A percentile compares a stretch with the other conserved stretches of the same genome.
phyloP scores from a whole-genome alignment of 2,113 vertebrate genomes.

The Chloebia gouldiae region DNA sequence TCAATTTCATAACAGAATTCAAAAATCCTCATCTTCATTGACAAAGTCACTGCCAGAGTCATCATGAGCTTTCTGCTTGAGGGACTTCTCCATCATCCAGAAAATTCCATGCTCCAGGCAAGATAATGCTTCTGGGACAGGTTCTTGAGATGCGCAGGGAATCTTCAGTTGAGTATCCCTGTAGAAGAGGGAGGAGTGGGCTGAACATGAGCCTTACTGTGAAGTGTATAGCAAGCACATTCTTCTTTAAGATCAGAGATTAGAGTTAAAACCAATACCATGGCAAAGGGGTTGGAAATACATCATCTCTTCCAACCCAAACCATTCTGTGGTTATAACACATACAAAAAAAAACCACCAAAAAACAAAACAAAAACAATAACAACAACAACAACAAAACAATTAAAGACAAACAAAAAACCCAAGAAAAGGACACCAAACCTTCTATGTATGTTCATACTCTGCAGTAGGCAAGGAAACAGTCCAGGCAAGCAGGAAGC shows the following conservation, averaged over 20 bases:
- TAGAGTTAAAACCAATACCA: not conserved
- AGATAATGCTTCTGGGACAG: not conserved
- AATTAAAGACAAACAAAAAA: too few species aligned
- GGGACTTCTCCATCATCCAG: not conserved
- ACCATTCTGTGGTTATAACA: not conserved
- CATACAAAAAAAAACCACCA: rapidly evolving
- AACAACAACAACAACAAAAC: too few species aligned
- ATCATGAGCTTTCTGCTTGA: not conserved
- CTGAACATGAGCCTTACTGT: not conserved
- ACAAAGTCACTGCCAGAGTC: not conserved
- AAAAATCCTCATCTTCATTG: not conserved
- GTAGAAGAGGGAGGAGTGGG: not conserved
- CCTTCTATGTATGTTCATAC: not conserved
- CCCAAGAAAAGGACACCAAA: not conserved
- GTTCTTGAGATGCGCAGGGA: not conserved
- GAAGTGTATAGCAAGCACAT: not conserved
- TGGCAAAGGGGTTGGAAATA: not conserved
- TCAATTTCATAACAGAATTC: not conserved
- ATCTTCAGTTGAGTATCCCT: not conserved
- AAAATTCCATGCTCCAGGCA: not conserved
- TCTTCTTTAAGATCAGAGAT: not conserved
- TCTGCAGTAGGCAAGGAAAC: not conserved
- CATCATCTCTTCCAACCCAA: not conserved
- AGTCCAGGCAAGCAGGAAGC: not conserved
- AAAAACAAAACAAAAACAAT: too few species aligned